Conservation (phyloP, 2,797 vertebrate genomes). For the Pangasius larnaudii region DNA sequence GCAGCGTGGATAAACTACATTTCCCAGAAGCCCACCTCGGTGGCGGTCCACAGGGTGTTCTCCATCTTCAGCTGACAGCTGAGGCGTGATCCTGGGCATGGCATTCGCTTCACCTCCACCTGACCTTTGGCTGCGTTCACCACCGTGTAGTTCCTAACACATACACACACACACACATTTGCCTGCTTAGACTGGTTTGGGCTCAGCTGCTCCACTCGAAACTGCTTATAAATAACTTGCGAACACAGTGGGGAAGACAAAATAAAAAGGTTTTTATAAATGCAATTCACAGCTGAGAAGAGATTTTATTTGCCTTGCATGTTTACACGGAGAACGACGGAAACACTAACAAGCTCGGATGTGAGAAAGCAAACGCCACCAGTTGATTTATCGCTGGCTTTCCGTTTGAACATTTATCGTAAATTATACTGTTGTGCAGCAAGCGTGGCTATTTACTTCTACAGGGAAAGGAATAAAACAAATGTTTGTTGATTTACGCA, state of each 20-base stretch:
- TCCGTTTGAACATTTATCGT: constrained; percentile 23
- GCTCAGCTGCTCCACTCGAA: not conserved
- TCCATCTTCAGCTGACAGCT: constrained; percentile 91
- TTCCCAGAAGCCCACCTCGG: constrained; percentile 78
- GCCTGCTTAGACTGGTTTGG: not conserved
- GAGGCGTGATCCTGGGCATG: constrained; percentile 84
- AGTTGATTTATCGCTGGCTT: constrained; percentile 22
- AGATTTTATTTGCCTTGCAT: not conserved
- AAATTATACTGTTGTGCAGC: not conserved
- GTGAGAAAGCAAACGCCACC: not conserved
- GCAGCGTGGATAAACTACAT: not conserved
- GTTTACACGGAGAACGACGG: not conserved
- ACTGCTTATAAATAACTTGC: not conserved
- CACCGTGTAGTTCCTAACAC: constrained; percentile 89
- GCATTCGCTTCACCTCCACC: constrained; percentile 88
- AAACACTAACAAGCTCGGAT: not conserved
- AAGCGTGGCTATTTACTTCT: constrained; percentile 9
- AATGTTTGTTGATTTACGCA: constrained; percentile 30
- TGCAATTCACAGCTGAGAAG: not conserved
- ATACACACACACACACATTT: constrained; percentile 20
- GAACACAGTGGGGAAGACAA: not conserved
- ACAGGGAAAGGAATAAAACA: constrained; percentile 17
- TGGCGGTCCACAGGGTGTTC: constrained; percentile 89
- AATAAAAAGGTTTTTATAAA: not conserved
- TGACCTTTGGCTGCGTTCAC: constrained; percentile 90